Evolutionary conservation across 2,113 vertebrate genomes (phyloP).

Genomic region (Bos taurus): ARS-UCD2.0 NC_037352.1:8583501-8584000

Average conservation of each 20-base stretch:
- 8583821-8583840: background rate
- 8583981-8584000: background rate
- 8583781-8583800: background rate
- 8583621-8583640: constrained; percentile 97
- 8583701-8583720: constrained; percentile 99
- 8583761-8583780: background rate
- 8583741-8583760: constrained; percentile 36
- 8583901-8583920: background rate
- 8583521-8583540: background rate
- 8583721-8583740: constrained; percentile 74
- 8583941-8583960: background rate
- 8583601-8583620: constrained; percentile 95
- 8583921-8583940: background rate
- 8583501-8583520: background rate
- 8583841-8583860: background rate
- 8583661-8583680: constrained; percentile 97
- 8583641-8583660: constrained; percentile 99
- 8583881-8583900: background rate
- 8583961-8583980: background rate
- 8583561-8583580: fast-evolving
- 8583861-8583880: background rate
- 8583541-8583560: background rate
- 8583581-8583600: constrained; percentile 89
- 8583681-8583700: constrained; percentile 99
- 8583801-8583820: background rate